Percentiles rank a stretch among this genome's conserved stretches.
Conservation (phyloP, 1,140 invertebrate genomes). For the Dryas iulia region DNA sequence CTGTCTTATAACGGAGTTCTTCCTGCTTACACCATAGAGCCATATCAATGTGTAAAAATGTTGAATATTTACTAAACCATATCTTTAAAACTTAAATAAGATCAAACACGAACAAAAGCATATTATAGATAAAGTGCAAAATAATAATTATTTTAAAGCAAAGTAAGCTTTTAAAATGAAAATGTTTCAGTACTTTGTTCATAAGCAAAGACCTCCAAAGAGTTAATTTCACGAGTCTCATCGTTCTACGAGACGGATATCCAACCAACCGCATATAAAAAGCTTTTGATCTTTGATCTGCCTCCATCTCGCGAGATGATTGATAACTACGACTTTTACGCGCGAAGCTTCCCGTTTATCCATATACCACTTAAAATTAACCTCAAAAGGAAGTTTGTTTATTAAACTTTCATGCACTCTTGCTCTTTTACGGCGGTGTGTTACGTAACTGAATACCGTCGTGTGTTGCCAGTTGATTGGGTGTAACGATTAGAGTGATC, state of each 20-base stretch:
- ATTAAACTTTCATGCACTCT: slow-evolving; percentile 9
- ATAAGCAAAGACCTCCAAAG: not conserved
- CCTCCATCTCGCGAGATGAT: slow-evolving; percentile 19
- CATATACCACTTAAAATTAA: slow-evolving; percentile 25
- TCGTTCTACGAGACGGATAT: not conserved
- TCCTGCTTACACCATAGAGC: not conserved
- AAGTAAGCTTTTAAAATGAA: not conserved
- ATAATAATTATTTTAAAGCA: not conserved
- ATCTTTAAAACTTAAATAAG: not conserved
- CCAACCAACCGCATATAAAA: not conserved
- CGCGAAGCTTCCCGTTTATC: slow-evolving; percentile 30
- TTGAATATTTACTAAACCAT: not conserved
- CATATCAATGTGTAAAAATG: not conserved
- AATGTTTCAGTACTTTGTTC: not conserved
- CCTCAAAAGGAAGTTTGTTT: slow-evolving; percentile 27
- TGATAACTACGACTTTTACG: slow-evolving; percentile 21
- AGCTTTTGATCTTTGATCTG: slow-evolving; percentile 23
- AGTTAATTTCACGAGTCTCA: not conserved
- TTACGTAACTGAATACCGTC: not conserved
- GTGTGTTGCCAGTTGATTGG: not conserved
- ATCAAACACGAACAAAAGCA: not conserved
- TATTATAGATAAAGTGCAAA: not conserved
- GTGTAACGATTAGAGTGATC: not conserved
- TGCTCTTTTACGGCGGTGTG: slow-evolving; percentile 6
- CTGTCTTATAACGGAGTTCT: too few relatives aligned